Evolutionary conservation across 2,888 invertebrate genomes (phyloP).

Genomic region (Caenorhabditis drosophilae): DNA sequence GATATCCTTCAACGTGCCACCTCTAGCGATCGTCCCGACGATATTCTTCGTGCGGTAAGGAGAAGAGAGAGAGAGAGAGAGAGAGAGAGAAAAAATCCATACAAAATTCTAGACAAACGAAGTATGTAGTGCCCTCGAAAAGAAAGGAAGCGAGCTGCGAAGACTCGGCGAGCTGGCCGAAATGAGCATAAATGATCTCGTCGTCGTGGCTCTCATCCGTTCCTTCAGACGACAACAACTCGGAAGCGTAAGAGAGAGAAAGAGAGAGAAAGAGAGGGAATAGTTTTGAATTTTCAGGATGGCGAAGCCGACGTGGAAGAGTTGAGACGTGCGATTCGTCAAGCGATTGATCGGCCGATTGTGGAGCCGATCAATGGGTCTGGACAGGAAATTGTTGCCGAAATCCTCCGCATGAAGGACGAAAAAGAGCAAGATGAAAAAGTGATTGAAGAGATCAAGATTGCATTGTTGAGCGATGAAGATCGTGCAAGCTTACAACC

Average conservation of each 20-base stretch:
- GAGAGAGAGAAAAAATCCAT: neutral
- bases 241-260: conserved; percentile 42
- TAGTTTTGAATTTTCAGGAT: conserved; percentile 23
- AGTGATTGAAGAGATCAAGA: conserved; percentile 50
- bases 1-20: conserved; percentile 50
- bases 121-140: conserved; percentile 48
- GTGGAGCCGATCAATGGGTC: conserved; percentile 14
- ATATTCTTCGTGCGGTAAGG: conserved; percentile 43
- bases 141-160: conserved; percentile 45
- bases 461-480: conserved; percentile 28
- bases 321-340: conserved; percentile 35
- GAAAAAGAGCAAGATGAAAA: conserved; percentile 38
- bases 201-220: conserved; percentile 42
- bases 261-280: too few relatives aligned
- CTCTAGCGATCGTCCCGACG: conserved; percentile 52
- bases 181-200: conserved; percentile 57
- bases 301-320: conserved; percentile 46
- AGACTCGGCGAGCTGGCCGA: conserved; percentile 56
- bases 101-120: conserved; percentile 47
- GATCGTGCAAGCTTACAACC: conserved; percentile 28
- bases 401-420: conserved; percentile 47
- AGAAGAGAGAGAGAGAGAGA: too few relatives aligned
- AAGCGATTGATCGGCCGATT: conserved; percentile 24
- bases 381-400: conserved; percentile 27
- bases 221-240: conserved; percentile 49